Base-by-base conservation (phyloP, 2,888 invertebrate genomes). In the Yponomeuta malinellus region DNA sequence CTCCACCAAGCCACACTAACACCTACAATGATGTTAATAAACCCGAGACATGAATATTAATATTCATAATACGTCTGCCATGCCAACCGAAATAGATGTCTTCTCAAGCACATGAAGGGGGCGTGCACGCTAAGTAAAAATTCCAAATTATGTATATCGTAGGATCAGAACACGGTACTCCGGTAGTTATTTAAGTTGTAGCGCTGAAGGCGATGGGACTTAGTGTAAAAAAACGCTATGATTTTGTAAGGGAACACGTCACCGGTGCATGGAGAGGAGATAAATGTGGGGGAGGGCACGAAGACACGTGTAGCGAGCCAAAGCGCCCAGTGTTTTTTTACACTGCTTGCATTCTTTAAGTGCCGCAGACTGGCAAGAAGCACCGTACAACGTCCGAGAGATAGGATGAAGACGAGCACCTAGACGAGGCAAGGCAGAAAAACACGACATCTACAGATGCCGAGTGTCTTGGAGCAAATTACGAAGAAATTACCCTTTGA, bases 11-110 rank as follows among this genome's bases (percentile, higher is more conserved):
- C 83, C 78, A 80, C 81, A 78, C 82, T 86, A 15, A 15, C 52
- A 87, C 83, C 84, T 83, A 77, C 74, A 76, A 80, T 82, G 77
- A 75, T 82, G 83, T 81, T 83, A 83, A 85, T 81, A 85, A 83
- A 82, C 83, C 79, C 74, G 74, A 78, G 76, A 82, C 81, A 85
- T 85, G 81, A 84, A 85, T 83, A 87, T 87, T 85, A 82, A 86
- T 85, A 84, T 82, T 82, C 78, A 82, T 83, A 80, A 83, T 79
- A 81, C 77, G 74, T 71, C 76, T 73, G 75, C 73, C 78, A 77
- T 65, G 65, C 9, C 65, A 29, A 33, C 33, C 33, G 33, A 65
- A 65, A 65, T 65, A 65, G 65, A 65, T 65, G 65, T 33, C 29
- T 23, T 65, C 65, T 31, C 43, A 43, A 43, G 43, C 43, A 43